Base-by-base conservation (phyloP, 2,888 invertebrate species). In the Trichogramma dendrolimi region DNA sequence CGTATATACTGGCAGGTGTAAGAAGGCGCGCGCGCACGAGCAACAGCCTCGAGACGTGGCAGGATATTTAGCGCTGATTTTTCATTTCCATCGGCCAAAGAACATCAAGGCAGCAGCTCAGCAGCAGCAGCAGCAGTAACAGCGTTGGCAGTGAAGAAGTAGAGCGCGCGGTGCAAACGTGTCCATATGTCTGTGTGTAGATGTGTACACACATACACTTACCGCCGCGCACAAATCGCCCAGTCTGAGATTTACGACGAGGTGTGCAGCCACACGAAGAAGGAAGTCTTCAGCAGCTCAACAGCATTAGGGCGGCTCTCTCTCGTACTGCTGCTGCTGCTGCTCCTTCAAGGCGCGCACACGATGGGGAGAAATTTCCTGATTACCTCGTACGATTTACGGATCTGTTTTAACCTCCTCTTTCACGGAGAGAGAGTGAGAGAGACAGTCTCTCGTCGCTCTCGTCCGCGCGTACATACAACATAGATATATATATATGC, bases 231-330 rank as follows among this genome's bases (percentile, higher is more conserved):
- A 50, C 46, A 54, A 44, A 53, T 58, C 50, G 58, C 49, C 14
- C 38, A 44, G 27, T 27, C 27, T 44, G 44, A 58, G 58, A 61
- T 64, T 61, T 64, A 64, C 55, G 61, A 55, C 50, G 27, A 27
- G 27, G 27, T 27, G 27, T 27, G 27, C 27, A 27, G 43, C 44
- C 52, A 48, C 11, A 48, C 48, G 48, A 47, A 14, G 14, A 48
- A n/a, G 48, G 11, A 11, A 47, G 48, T 6, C 11, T 14, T 11
- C 11, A 14, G 6, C 11, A 55, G 60, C 64, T 61, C 61, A 51
- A 64, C 64, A 60, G 64, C 64, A 61, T 64, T 64, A 64, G 59
- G 59, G 64, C 57, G 64, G 41, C 55, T 39, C 60, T 57, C 47
- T 47, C 47, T 8, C 5, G 27, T 27, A 27, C 27, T 27, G 27